These are phyloP conservation scores for Netelia virgata DNA, from an alignment of 2,888 invertebrate species.

Conservation along the genomic window DNA sequence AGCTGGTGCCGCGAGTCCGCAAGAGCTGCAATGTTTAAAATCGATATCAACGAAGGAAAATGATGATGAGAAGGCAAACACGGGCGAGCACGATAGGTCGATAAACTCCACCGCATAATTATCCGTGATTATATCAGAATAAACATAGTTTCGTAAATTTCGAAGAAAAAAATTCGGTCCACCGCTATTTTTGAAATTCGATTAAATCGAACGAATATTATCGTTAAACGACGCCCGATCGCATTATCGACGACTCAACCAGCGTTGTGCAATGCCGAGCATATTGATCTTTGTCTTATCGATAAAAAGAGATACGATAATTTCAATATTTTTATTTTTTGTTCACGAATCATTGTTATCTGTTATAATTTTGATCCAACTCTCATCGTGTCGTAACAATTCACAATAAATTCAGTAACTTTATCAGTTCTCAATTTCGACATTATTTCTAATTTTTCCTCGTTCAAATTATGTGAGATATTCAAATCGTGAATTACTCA, in stretches of 20 bases:
- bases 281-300: conserved; percentile 1
- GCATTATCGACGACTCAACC: no score
- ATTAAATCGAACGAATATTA: not conserved
- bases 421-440: no score
- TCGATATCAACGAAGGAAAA: conserved; percentile 6
- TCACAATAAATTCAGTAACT: no score
- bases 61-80: conserved; percentile 19
- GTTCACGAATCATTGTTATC: no score
- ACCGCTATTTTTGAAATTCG: no score
- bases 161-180: not conserved
- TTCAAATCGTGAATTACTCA: no score
- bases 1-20: conserved; percentile 35
- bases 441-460: no score
- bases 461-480: no score
- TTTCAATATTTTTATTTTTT: no score
- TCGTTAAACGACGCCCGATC: not conserved
- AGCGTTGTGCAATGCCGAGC: not conserved
- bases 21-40: conserved; percentile 57
- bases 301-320: not conserved
- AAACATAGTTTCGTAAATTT: not conserved
- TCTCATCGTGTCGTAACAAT: no score
- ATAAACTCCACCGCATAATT: not conserved
- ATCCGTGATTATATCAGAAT: conserved; percentile 2
- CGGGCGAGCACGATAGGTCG: conserved; percentile 15
- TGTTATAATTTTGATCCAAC: no score